Evolutionary conservation across 1,140 invertebrate genomes (phyloP).

Genomic region (Lutraria rhynchaena): DNA sequence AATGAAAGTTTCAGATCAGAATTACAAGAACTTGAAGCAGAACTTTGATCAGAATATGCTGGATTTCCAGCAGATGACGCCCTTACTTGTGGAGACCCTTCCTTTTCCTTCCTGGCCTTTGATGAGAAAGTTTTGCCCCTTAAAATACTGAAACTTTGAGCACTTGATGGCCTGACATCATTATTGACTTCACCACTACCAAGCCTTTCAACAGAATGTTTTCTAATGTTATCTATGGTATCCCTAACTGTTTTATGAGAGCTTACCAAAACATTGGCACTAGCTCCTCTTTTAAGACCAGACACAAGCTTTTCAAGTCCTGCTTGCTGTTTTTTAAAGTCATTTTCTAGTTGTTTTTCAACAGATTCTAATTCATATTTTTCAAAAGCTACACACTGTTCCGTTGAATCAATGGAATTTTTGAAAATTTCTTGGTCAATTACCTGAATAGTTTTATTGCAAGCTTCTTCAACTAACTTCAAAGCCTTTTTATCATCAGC

Average conservation of each 20-base stretch:
- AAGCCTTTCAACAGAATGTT: slow-evolving; percentile 1
- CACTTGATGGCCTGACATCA: not conserved
- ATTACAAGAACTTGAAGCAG: not conserved
- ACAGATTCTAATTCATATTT: no score
- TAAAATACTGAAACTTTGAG: no score
- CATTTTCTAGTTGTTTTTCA: no score
- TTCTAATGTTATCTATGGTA: slow-evolving; percentile 3
- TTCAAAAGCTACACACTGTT: no score
- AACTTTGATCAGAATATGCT: not conserved
- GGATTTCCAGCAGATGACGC: not conserved
- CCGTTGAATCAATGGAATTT: no score
- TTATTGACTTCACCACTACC: no score
- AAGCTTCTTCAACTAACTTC: no score
- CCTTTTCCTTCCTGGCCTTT: no score
- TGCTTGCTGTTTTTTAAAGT: not conserved
- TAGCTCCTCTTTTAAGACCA: slow-evolving; percentile 3
- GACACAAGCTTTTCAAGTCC: not conserved
- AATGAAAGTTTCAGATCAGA: slow-evolving; percentile 32
- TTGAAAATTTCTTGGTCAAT: no score
- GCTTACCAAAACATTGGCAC: slow-evolving; percentile 19
- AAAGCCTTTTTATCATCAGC: not conserved
- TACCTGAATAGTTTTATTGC: no score
- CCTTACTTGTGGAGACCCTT: not conserved
- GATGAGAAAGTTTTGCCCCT: no score
- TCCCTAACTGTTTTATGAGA: slow-evolving; percentile 8